Base-by-base conservation (phyloP, 2,888 invertebrate species). In the Chaetoderma sp. region DNA sequence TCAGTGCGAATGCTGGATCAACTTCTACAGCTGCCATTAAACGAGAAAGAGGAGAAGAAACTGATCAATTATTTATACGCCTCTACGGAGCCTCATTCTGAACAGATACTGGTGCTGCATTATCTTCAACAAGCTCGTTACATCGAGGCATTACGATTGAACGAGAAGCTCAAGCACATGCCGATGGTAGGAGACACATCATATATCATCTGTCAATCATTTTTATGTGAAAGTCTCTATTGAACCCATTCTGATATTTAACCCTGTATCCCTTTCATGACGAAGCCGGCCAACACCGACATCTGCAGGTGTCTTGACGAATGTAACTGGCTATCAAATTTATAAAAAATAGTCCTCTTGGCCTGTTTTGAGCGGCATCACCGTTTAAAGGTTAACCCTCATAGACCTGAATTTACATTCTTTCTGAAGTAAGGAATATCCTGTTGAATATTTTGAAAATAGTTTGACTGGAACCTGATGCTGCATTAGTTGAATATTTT, bases 91-190 rank as follows among this genome's bases (percentile, higher is more conserved):
- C 83, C 89, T 0, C 89, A 90, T 39, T 90, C 91, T 0, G 72
- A 75, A 57, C 92, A 93, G 75, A 88, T 93, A 54, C 88, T 92
- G 28, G 89, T 93, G 50, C 89, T 92, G 84, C 93, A 92, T 81
- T 92, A 91, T 76, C 86, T 93, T 56, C 77, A 91, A 89, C 87
- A 88, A 79, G 75, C 87, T 0, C 83, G 86, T 71, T 87, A 82
- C 83, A 75, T 84, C 75, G 77, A 88, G 83, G 77, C 86, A 66
- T 69, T 89, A 82, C 75, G 88, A 83, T 67, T 81, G 75, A 73
- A 88, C 79, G 83, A 87, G 52, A 80, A 80, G 61, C 76, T 86
- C 47, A 79, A 80, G 61, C 74, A 75, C 23, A 58, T 70, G 23
- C 67, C 78, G 5, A 66, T 79, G 77, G 84, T 83, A 71, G 67